Evolutionary conservation across 1,140 invertebrate genomes (phyloP), one percentile per base, ranked within the genome.

Genomic region (Drosophila tani): DNA sequence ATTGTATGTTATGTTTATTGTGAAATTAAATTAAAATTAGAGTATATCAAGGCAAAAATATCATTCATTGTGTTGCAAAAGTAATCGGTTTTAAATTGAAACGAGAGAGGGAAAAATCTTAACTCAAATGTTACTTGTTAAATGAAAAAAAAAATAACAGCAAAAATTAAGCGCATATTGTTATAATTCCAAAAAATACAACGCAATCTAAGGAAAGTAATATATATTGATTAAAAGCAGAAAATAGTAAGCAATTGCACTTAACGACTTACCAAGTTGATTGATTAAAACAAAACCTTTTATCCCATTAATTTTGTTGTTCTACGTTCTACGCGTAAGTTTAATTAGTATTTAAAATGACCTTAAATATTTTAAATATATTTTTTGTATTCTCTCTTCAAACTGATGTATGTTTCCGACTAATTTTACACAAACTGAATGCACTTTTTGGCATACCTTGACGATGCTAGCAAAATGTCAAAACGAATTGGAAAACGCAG

Each of bases 401-500:
- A 51, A 49, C 49, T 50, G 68, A 78, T 69, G 74, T 56, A 56
- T 40, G 19, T 75, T 82, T 82, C 47, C 43, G 50, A 60, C 70
- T 64, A 43, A 73, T 74, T 74, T 73, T 73, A 45, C 40, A 69
- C 58, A 57, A 63, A 82, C 69, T 71, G 69, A 50, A 71, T 67
- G 82, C 81, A 84, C 81, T 85, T 82, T 63, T 80, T 63, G 82
- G 81, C 69, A 73, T 73, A 50, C 67, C 66, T 59, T 79, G 58
- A 3, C 79, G 75, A 84, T 68, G 81, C 82, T 84, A 84, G 82
- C 82, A 81, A 84, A 84, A 83, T 83, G 81, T 84, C 81, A 71
- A 81, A 84, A 85, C 66, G 79, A 84, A 85, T 81, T 84, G 81
- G 73, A 88, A 64, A 66, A 70, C 83, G 79, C 49, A 73, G 19